Conservation (phyloP, 2,113 vertebrate genomes). For the Indicator indicator region DNA sequence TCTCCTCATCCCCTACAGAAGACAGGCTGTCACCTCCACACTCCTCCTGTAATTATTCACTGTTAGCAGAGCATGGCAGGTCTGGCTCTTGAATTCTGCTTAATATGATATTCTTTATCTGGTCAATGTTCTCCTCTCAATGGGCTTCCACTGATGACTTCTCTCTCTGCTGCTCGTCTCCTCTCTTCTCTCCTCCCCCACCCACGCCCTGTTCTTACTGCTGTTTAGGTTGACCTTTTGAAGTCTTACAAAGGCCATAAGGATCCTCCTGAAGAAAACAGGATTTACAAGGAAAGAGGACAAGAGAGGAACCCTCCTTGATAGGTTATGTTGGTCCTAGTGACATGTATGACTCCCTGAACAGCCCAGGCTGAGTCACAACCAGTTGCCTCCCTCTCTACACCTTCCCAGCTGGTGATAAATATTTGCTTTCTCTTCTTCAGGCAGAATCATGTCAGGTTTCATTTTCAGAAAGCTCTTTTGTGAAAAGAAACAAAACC, state of each 20-base stretch:
- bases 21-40: constrained; percentile 7
- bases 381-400: background rate
- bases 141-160: background rate
- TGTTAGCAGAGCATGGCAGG: background rate
- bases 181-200: too few relatives aligned
- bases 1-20: background rate
- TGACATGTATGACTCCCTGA: background rate
- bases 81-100: background rate
- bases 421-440: background rate
- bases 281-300: background rate
- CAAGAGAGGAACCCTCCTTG: background rate
- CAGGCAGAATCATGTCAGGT: background rate
- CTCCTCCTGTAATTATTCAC: background rate
- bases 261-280: background rate
- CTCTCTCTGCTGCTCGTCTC: background rate
- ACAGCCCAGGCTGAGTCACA: background rate
- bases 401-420: background rate
- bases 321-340: background rate
- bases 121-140: background rate
- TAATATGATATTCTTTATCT: constrained; percentile 20
- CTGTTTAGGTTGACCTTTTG: background rate
- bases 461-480: background rate
- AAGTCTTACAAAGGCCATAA: background rate
- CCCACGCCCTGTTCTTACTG: background rate
- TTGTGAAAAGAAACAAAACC: background rate